Conservation (phyloP, 2,113 vertebrate genomes). For the Empidonax traillii region DNA sequence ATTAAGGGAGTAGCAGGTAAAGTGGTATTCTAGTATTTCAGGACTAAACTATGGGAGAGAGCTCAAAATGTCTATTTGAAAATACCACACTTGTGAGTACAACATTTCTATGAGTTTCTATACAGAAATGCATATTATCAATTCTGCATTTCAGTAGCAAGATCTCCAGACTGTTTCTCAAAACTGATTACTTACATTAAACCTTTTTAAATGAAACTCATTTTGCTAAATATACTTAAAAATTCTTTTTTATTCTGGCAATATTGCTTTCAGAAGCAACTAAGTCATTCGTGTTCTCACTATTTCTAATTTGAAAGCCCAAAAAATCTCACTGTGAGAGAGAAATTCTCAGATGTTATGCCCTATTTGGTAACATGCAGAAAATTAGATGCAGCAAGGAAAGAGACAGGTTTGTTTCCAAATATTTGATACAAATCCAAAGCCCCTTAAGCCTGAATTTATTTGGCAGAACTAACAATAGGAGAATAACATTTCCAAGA, state of each 20-base stretch:
- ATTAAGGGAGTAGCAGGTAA: neutral
- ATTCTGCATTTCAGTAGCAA: neutral
- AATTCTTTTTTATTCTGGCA: neutral
- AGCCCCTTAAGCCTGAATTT: conserved; percentile 25
- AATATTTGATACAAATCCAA: conserved; percentile 49
- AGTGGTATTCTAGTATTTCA: neutral
- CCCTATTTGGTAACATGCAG: conserved; percentile 7
- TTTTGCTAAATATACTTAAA: neutral
- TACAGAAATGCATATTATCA: neutral
- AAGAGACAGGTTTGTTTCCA: conserved; percentile 39
- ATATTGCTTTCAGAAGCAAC: conserved; percentile 3
- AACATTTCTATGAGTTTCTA: neutral
- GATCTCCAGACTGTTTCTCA: neutral
- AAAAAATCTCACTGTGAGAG: neutral
- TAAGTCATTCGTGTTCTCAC: conserved; percentile 9
- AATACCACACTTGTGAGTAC: neutral
- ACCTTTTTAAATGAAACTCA: neutral
- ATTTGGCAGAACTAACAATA: conserved; percentile 43
- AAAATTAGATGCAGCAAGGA: conserved; percentile 34
- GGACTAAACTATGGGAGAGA: neutral
- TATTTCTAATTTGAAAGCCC: conserved; percentile 8
- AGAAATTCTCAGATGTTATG: conserved; percentile 33
- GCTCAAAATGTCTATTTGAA: neutral
- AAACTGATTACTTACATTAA: neutral
- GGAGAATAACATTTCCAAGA: neutral